phyloP scores from a whole-genome alignment of 2,113 vertebrate genomes.

The Hiodon alosoides region DNA sequence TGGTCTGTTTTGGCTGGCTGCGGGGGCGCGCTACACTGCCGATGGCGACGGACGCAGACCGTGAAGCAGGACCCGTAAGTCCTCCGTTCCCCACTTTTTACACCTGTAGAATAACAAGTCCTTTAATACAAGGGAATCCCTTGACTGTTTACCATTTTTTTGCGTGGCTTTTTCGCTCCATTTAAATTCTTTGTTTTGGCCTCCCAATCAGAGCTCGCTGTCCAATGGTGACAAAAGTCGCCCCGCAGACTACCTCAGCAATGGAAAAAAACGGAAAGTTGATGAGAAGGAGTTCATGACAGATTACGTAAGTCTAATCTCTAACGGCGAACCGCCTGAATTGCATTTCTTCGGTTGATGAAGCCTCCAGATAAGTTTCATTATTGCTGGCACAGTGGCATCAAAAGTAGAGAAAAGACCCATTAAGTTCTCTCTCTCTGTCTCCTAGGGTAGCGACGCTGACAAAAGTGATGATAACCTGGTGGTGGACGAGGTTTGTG shows the following conservation, averaged over 20 bases:
- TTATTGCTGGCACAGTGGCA: conserved; percentile 14
- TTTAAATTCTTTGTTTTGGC: conserved; percentile 10
- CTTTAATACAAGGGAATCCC: too few species aligned
- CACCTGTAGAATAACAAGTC: not conserved
- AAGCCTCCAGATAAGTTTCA: not conserved
- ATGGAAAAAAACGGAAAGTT: conserved; percentile 85
- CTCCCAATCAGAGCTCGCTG: conserved; percentile 58
- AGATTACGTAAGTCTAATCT: conserved; percentile 68
- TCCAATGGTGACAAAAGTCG: conserved; percentile 78
- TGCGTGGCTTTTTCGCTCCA: not conserved
- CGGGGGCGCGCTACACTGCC: conserved; percentile 39
- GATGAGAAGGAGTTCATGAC: conserved; percentile 86
- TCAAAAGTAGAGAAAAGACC: not conserved
- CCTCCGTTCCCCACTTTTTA: conserved; percentile 27
- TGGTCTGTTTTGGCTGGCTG: conserved; percentile 40
- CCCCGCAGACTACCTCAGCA: conserved; percentile 79
- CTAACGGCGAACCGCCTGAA: too few species aligned
- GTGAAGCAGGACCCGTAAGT: conserved; percentile 71
- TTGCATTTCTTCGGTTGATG: not conserved
- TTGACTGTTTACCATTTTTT: conserved; percentile 30
- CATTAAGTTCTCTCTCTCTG: conserved; percentile 12
- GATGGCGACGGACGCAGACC: conserved; percentile 49
- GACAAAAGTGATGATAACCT: conserved; percentile 91
- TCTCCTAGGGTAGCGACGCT: conserved; percentile 77
- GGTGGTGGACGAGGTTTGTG: conserved; percentile 80